phyloP scores from a whole-genome alignment of 2,113 vertebrate species.

The Anarrhichthys ocellatus region DNA sequence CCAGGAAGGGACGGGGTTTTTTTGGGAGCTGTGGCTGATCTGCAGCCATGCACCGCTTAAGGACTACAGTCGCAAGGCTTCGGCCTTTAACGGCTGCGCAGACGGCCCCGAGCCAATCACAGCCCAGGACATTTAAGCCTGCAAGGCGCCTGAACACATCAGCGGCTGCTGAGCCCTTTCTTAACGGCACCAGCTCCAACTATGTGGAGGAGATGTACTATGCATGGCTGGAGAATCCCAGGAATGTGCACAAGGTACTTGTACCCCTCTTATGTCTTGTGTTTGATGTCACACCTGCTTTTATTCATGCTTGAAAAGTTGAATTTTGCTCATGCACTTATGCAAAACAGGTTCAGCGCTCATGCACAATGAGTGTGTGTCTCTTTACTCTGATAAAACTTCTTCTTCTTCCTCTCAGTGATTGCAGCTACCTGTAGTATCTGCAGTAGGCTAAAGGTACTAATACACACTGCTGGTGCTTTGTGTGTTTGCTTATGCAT shows the following conservation, averaged over 20 bases:
- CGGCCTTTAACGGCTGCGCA: conserved; percentile 88
- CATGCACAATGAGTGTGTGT: neutral
- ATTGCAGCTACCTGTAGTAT: neutral
- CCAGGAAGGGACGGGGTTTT: neutral
- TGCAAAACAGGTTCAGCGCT: neutral
- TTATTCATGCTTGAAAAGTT: neutral
- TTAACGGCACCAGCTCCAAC: conserved; percentile 94
- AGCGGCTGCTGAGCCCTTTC: conserved; percentile 90
- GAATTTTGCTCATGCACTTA: neutral
- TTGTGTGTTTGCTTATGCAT: neutral
- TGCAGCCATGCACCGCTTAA: conserved; percentile 91
- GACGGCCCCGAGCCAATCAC: conserved; percentile 83
- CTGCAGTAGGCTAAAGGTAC: conserved; percentile 31
- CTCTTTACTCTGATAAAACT: too few relatives aligned
- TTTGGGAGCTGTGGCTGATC: conserved; percentile 42
- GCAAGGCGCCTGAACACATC: conserved; percentile 84
- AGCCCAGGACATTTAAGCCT: conserved; percentile 87
- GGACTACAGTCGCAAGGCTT: conserved; percentile 90
- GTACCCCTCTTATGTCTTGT: too few relatives aligned
- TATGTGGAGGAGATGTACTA: conserved; percentile 98
- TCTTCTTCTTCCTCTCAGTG: neutral
- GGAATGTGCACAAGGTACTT: conserved; percentile 94
- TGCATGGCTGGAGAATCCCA: conserved; percentile 95
- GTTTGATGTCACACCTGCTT: neutral
- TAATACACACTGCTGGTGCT: neutral